A percentile compares a stretch with the other conserved stretches of the same genome.
Evolutionary conservation across 2,113 vertebrate species (phyloP).

Genomic region (Zosterops lateralis): DNA sequence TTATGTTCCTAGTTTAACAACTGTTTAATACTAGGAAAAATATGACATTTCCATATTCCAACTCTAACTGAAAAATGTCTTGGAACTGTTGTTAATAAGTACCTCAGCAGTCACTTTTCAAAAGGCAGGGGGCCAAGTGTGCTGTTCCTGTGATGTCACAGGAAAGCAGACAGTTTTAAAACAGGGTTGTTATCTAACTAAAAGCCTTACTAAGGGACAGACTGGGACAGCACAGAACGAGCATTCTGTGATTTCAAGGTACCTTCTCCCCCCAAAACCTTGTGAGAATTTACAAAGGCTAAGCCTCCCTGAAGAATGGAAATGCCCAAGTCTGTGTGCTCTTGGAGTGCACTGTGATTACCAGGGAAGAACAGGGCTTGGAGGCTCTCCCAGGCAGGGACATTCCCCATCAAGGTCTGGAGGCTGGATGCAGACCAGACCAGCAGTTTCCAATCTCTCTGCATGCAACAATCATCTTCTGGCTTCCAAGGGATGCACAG

Average conservation of each 20-base stretch:
- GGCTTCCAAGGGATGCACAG: background rate
- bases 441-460: background rate
- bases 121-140: background rate
- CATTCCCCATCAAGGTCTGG: background rate
- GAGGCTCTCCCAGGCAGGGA: background rate
- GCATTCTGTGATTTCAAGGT: background rate
- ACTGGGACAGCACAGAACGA: background rate
- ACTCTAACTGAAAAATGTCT: conserved; percentile 2
- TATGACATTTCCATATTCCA: conserved; percentile 37
- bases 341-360: background rate
- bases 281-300: background rate
- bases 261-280: background rate
- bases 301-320: background rate
- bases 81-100: conserved; percentile 16
- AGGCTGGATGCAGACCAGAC: background rate
- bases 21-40: conserved; percentile 43
- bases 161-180: background rate
- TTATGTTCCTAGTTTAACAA: conserved; percentile 31
- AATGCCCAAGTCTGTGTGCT: rapidly evolving
- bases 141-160: conserved; percentile 3
- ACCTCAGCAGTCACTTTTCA: conserved; percentile 13
- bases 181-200: background rate
- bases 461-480: background rate
- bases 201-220: background rate
- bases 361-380: background rate